These are phyloP conservation scores for Potorous gilbertii DNA, from an alignment of 2,797 vertebrate genomes.

Conservation along the genomic window DNA sequence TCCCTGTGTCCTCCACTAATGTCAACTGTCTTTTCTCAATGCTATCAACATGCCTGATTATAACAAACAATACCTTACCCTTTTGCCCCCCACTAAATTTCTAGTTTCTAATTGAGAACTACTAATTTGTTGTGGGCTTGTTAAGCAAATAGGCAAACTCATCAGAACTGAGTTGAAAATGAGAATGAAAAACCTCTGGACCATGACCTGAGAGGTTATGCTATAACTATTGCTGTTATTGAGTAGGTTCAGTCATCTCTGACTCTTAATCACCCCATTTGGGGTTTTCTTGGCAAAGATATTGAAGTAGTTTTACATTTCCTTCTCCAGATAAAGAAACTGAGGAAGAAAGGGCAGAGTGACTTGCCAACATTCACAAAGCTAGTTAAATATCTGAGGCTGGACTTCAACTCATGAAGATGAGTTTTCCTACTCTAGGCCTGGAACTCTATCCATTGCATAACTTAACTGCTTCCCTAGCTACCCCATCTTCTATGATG, in stretches of 20 bases:
- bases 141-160: no score
- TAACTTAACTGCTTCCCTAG: not conserved
- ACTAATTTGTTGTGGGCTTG: no score
- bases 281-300: not conserved
- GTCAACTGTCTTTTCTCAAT: no score
- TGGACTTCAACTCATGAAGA: not conserved
- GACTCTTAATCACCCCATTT: not conserved
- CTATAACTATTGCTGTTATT: not conserved
- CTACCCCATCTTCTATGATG: not conserved
- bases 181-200: not conserved
- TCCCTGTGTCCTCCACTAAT: no score
- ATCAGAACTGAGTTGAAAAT: not conserved
- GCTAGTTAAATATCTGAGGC: not conserved
- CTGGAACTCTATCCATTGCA: not conserved
- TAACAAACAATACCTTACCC: no score
- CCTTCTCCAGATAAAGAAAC: not conserved
- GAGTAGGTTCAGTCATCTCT: not conserved
- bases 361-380: not conserved
- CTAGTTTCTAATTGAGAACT: no score
- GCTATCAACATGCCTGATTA: no score
- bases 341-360: not conserved
- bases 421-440: not conserved
- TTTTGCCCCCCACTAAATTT: no score
- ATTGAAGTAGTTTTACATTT: not conserved
- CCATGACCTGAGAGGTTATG: fast-evolving